A percentile compares a stretch with the other conserved stretches of the same genome.
Evolutionary conservation across 64 coral and sea anemone species (phyloP).

Genomic region (Platygyra sinensis): DNA sequence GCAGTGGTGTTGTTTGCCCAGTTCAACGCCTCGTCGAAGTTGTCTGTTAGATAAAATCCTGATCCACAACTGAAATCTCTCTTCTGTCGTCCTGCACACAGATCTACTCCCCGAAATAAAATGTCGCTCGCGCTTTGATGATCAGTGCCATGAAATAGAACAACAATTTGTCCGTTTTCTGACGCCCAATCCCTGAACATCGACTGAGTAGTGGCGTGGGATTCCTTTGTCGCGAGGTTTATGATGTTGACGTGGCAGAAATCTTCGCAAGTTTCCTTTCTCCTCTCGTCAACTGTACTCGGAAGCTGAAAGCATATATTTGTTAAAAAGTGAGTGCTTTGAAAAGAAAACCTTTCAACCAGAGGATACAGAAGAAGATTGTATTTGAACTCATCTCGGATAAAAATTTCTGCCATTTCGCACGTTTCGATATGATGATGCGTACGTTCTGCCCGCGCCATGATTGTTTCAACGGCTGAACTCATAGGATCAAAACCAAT

Average conservation of each 20-base stretch:
- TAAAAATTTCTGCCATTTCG: conserved; percentile 27
- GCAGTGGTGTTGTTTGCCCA: conserved; percentile 36
- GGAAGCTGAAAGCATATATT: conserved; percentile 6
- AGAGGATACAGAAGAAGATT: not conserved
- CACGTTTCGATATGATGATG: conserved; percentile 23
- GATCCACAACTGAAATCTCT: conserved; percentile 74
- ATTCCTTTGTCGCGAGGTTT: conserved; percentile 22
- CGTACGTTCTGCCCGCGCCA: not conserved
- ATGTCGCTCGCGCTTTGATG: conserved; percentile 59
- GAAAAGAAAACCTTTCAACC: not conserved
- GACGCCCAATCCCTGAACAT: not conserved
- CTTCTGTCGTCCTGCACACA: conserved; percentile 39
- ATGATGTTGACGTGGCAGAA: not conserved
- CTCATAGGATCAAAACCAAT: conserved; percentile 22
- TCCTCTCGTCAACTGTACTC: not conserved
- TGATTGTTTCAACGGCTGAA: not conserved
- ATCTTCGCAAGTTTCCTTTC: not conserved
- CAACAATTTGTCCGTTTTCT: not conserved
- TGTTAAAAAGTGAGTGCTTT: not conserved
- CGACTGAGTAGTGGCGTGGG: not conserved
- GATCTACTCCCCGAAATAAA: conserved; percentile 52
- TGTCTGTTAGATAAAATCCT: conserved; percentile 62
- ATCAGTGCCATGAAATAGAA: conserved; percentile 83
- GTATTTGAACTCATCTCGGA: conserved; percentile 44
- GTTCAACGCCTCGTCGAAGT: conserved; percentile 31